phyloP scores from a whole-genome alignment of 2,888 invertebrate species.

The Gonocerus acuteangulatus region DNA sequence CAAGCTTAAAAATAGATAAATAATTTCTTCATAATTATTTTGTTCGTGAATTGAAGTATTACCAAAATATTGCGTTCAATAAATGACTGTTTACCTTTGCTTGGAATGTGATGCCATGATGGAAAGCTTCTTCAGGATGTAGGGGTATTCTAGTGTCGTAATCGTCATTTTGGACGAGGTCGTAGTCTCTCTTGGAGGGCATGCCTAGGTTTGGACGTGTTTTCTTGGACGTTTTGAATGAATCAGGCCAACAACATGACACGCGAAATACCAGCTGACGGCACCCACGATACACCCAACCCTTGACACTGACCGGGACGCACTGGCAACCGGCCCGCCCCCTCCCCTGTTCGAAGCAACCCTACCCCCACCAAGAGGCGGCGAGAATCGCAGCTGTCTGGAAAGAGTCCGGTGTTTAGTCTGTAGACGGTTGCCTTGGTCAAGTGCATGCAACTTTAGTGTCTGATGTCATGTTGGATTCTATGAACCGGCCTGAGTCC shows the following conservation, averaged over 20 bases:
- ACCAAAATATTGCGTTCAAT: too few relatives aligned
- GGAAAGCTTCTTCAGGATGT: slow-evolving; percentile 94
- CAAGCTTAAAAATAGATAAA: too few relatives aligned
- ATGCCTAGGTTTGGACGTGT: slow-evolving; percentile 45
- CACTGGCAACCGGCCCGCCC: slow-evolving; percentile 5
- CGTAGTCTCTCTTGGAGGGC: slow-evolving; percentile 85
- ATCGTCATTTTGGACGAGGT: slow-evolving; percentile 92
- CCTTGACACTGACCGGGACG: neutral
- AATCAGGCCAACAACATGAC: neutral
- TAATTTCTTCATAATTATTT: too few relatives aligned
- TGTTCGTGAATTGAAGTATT: too few relatives aligned
- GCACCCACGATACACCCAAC: slow-evolving; percentile 2
- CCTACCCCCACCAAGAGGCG: neutral
- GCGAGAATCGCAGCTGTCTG: neutral
- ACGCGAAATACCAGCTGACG: slow-evolving; percentile 1
- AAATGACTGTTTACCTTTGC: slow-evolving; percentile 70
- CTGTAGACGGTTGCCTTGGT: too few relatives aligned
- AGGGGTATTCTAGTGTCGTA: slow-evolving; percentile 93
- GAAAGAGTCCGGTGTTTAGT: too few relatives aligned
- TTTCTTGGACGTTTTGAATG: too few relatives aligned
- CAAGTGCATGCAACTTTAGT: too few relatives aligned
- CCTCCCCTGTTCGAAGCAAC: neutral
- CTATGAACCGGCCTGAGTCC: too few relatives aligned
- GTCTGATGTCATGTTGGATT: too few relatives aligned
- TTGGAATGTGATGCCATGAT: slow-evolving; percentile 92